Evolutionary conservation across 2,888 invertebrate genomes (phyloP), one percentile per base, ranked within the genome.

Genomic region (Drosophila ustulata): DNA sequence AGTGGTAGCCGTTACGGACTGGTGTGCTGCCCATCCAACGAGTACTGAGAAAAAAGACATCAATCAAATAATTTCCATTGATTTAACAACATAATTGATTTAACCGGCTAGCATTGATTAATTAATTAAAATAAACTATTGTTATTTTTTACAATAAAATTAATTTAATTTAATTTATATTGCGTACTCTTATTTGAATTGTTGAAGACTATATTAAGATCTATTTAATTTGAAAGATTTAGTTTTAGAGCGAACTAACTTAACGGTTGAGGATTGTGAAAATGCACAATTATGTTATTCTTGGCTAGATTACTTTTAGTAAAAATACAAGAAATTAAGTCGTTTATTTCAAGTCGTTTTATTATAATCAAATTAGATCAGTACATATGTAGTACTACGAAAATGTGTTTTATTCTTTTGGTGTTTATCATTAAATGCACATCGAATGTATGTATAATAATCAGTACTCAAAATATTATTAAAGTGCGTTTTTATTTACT

Each of bases 31-130:
- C 37, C 73, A 82, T 43, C 47, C 81, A 50, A 50, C 80, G 41
- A 89, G 61, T 71, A 58, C 80, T 39, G 74, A 82, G 45, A 90
- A 78, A 61, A 75, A 69, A 55, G 78, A 73, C 64, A 72, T 74
- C 52, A 79, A 50, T 50, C 72, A 75, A 71, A 82, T 91, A 68
- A 85, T 91, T 73, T 92, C 92, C 55, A 92, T 92, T 71, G 92
- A 92, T 84, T 87, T 92, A 76, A 92, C 92, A 61, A 90, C 91
- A 71, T 92, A 91, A 41, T 41, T 41, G 88, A 45, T 39, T 47
- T 63, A 62, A 66, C 58, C 26, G 25, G 4, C 32, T 65, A 65
- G 56, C 41, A 57, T 62, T 45, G 55, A 63, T 50, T 76, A 68
- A 66, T 59, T 67, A 62, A 63, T 52, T 43, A 51, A 70, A 71